Base-by-base conservation (phyloP, 2,888 invertebrate genomes). In the Thelaira solivaga region DNA sequence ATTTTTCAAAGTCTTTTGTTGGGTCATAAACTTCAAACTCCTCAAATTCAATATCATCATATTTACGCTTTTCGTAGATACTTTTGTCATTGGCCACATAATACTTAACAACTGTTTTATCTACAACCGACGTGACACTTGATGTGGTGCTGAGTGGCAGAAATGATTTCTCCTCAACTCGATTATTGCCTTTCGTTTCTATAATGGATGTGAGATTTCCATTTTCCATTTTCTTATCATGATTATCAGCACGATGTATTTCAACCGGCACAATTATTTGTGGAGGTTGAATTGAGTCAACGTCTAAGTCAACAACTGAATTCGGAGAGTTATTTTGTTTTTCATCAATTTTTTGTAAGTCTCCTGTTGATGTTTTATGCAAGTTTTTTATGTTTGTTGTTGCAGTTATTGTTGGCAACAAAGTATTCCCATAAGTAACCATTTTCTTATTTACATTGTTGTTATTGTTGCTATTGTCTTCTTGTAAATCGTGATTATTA, bases 11-110 rank as follows among this genome's bases (percentile, higher is more conserved):
- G 49, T 87, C 86, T 69, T 87, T 88, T 68, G 84, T 83, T n/a
- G 89, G 89, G 84, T 88, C 93, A 85, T 93, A 90, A 62, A 94
- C 92, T 89, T 94, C 93, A 82, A 94, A 94, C 83, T 94, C 94
- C 89, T 96, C 95, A 83, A 96, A 96, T 82, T 95, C 95, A 92
- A 96, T 96, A 83, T 95, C 95, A 45, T 94, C 93, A 82, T 93
- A 93, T 86, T 93, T 93, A 80, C 91, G 92, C 10, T 91, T 90
- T 80, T 89, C 90, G 81, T 92, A 92, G 84, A 91, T 90, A 84
- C 92, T 91, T 72, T 90, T 91, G 69, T 92, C 91, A 83, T 92
- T 92, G 49, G 92, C 91, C 79, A 92, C 91, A 80, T 92, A 91
- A 83, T 91, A 91, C 82, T 92, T 92, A 82, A 92, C 92, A 82